These are phyloP conservation scores for Rhea americana DNA, from an alignment of 2,113 vertebrate species.

Conservation along the genomic window DNA sequence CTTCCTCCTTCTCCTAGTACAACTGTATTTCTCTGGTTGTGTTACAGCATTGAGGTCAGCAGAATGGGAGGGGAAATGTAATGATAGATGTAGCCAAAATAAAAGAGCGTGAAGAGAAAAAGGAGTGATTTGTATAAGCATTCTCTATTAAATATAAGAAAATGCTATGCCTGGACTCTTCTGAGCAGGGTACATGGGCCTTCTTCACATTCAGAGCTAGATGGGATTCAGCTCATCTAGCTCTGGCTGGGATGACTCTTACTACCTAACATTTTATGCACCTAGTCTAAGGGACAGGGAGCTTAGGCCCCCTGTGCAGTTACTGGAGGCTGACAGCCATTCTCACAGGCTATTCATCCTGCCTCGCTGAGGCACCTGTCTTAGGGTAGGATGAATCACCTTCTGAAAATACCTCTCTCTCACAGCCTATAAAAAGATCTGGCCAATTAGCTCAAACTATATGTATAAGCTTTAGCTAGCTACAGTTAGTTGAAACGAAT, in stretches of 20 bases:
- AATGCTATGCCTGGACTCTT: neutral
- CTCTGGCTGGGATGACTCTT: neutral
- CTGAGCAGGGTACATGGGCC: neutral
- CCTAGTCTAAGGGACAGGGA: neutral
- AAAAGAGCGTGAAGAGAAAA: neutral
- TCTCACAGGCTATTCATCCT: neutral
- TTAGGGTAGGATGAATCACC: neutral
- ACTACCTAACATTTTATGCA: neutral
- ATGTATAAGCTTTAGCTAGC: neutral
- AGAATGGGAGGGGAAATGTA: neutral
- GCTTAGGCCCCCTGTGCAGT: neutral
- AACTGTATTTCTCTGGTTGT: neutral
- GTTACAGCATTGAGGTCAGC: neutral
- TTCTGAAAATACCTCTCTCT: constrained; percentile 8
- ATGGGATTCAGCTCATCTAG: neutral
- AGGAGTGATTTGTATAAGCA: neutral
- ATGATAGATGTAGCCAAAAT: neutral
- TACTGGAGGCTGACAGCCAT: neutral
- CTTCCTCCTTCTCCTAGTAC: neutral
- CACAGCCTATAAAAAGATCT: neutral
- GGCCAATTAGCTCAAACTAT: neutral
- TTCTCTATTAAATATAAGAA: neutral
- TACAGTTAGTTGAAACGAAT: neutral
- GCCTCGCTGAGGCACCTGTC: neutral
- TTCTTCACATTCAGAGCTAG: neutral